These are phyloP conservation scores for Synodontis membranacea DNA, from an alignment of 2,113 vertebrate genomes.

Conservation along the genomic window DNA sequence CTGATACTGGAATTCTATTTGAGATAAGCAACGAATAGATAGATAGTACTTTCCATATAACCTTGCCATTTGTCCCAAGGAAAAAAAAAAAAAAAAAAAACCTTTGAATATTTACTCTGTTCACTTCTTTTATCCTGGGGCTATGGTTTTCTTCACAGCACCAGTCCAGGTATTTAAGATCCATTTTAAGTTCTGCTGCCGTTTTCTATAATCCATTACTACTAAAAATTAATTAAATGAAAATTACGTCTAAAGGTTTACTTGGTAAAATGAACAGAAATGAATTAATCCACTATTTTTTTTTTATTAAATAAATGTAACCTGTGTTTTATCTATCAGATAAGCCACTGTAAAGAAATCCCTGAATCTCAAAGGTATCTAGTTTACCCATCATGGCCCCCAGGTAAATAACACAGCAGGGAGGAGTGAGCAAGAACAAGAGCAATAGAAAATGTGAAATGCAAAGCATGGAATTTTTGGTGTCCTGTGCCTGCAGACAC, in stretches of 20 bases:
- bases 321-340: not conserved
- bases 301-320: not conserved
- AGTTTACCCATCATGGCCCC: not conserved
- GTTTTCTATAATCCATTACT: not conserved
- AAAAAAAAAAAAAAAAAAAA: constrained; percentile 31
- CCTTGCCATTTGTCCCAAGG: constrained; percentile 52
- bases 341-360: not conserved
- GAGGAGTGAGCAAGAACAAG: constrained; percentile 15
- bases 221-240: not conserved
- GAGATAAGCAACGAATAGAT: constrained; percentile 46
- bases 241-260: not conserved
- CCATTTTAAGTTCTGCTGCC: constrained; percentile 10
- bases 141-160: constrained; percentile 25
- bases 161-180: constrained; percentile 9
- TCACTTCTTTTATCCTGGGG: constrained; percentile 34
- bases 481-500: constrained; percentile 17
- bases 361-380: not conserved
- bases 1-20: constrained; percentile 28
- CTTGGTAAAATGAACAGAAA: not conserved
- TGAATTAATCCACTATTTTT: not conserved
- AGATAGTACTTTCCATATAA: constrained; percentile 55
- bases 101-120: constrained; percentile 55
- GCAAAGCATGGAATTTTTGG: constrained; percentile 15
- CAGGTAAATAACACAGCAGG: constrained; percentile 3
- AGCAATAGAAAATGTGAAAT: constrained; percentile 15